These are phyloP conservation scores for Corythucha ciliata DNA, from an alignment of 2,888 invertebrate species.

Conservation along the genomic window DNA sequence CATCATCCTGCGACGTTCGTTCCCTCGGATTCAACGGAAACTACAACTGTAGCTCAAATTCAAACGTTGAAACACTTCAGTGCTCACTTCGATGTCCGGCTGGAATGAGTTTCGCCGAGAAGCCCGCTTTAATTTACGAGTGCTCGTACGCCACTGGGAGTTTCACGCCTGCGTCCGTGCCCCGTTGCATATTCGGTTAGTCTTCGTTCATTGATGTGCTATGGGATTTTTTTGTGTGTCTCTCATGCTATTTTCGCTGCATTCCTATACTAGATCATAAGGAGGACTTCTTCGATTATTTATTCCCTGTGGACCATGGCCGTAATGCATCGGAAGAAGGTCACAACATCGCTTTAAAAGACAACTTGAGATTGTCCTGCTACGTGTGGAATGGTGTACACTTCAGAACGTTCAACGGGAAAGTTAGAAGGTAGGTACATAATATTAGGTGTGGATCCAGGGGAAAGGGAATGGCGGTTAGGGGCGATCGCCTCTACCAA, in stretches of 20 bases:
- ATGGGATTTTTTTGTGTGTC: neutral
- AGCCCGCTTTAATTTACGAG: conserved; percentile 44
- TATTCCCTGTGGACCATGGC: no score
- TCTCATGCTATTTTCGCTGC: no score
- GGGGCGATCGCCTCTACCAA: no score
- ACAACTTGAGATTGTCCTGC: no score
- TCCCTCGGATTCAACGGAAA: conserved; percentile 67
- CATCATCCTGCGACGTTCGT: conserved; percentile 50
- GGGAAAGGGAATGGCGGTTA: no score
- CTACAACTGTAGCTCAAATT: conserved; percentile 60
- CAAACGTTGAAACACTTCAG: conserved; percentile 49
- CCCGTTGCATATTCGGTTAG: conserved; percentile 60
- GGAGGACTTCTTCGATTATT: conserved; percentile 13
- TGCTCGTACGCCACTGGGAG: conserved; percentile 56
- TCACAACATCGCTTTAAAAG: no score
- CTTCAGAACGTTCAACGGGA: conserved; percentile 77
- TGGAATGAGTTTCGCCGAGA: conserved; percentile 52
- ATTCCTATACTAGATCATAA: conserved; percentile 2
- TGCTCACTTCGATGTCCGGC: conserved; percentile 60
- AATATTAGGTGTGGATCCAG: no score
- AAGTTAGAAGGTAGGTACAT: conserved; percentile 54
- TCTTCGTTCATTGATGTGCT: conserved; percentile 6
- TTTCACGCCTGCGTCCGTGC: conserved; percentile 44
- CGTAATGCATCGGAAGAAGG: no score
- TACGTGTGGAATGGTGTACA: conserved; percentile 72